Percentiles rank a stretch among this genome's conserved stretches.
Evolutionary conservation across 1,140 invertebrate genomes (phyloP).

Genomic region (Bradysia coprophila): DNA sequence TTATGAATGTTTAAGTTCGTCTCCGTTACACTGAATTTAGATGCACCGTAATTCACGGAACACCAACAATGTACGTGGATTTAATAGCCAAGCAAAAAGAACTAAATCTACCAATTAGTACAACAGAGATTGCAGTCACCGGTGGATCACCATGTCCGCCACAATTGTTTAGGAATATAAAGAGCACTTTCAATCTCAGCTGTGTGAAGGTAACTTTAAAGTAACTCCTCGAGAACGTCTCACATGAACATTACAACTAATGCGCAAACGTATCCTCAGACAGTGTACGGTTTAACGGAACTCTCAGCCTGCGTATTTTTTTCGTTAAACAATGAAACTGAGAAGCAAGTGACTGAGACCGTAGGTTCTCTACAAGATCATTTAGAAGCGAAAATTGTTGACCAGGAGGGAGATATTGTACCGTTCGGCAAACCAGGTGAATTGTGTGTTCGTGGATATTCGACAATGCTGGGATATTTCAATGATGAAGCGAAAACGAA

Average conservation of each 20-base stretch:
- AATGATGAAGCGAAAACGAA: conserved; percentile 62
- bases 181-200: conserved; percentile 25
- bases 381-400: conserved; percentile 60
- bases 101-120: conserved; percentile 25
- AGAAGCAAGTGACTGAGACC: conserved; percentile 43
- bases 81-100: conserved; percentile 36
- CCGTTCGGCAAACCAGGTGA: conserved; percentile 64
- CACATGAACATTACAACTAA: too few species aligned
- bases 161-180: conserved; percentile 43
- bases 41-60: conserved; percentile 71
- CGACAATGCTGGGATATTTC: conserved; percentile 75
- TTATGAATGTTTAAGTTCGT: too few species aligned
- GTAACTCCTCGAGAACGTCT: conserved; percentile 3
- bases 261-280: too few species aligned
- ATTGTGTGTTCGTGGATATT: conserved; percentile 63
- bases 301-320: conserved; percentile 57
- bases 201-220: conserved; percentile 26
- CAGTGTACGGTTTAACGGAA: conserved; percentile 85
- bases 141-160: conserved; percentile 62
- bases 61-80: conserved; percentile 94
- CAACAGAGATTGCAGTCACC: conserved; percentile 38
- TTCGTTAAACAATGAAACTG: conserved; percentile 39
- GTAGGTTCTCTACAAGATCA: conserved; percentile 67
- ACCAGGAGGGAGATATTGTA: conserved; percentile 47
- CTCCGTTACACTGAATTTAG: too few species aligned